A percentile compares a stretch with the other conserved stretches of the same genome.
Conservation (phyloP, 2,888 invertebrate species). For the Isoperla grammatica region DNA sequence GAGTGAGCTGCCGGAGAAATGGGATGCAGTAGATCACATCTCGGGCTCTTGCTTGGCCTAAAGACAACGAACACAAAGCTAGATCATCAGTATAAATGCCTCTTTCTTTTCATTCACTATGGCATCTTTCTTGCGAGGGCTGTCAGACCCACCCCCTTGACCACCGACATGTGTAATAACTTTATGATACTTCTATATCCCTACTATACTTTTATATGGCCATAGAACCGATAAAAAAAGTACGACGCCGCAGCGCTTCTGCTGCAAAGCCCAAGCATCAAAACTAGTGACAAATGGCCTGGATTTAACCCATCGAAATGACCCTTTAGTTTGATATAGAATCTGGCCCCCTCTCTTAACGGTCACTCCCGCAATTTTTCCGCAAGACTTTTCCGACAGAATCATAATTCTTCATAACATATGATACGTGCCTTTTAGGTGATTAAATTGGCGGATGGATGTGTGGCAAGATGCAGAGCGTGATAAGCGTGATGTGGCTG, state of each 20-base stretch:
- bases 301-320: conserved; percentile 28
- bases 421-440: conserved; percentile 27
- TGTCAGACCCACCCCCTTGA: conserved; percentile 5
- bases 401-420: conserved; percentile 24
- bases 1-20: conserved; percentile 21
- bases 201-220: conserved; percentile 20
- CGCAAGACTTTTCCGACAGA: conserved; percentile 2
- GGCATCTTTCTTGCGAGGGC: conserved; percentile 4
- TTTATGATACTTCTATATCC: conserved; percentile 31
- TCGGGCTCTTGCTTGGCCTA: neutral
- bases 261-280: conserved; percentile 23
- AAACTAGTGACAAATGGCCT: conserved; percentile 28
- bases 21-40: conserved; percentile 25
- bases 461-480: neutral
- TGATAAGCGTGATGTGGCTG: too few relatives aligned
- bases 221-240: conserved; percentile 25
- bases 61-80: conserved; percentile 23
- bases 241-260: conserved; percentile 7
- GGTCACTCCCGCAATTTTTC: conserved; percentile 14
- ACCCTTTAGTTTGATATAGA: conserved; percentile 29
- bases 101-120: conserved; percentile 21
- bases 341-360: conserved; percentile 8
- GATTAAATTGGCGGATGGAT: conserved; percentile 27
- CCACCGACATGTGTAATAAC: conserved; percentile 28
- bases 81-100: conserved; percentile 28